Evolutionary conservation across 2,113 vertebrate genomes (phyloP).

Genomic region (Phasianus colchicus): DNA sequence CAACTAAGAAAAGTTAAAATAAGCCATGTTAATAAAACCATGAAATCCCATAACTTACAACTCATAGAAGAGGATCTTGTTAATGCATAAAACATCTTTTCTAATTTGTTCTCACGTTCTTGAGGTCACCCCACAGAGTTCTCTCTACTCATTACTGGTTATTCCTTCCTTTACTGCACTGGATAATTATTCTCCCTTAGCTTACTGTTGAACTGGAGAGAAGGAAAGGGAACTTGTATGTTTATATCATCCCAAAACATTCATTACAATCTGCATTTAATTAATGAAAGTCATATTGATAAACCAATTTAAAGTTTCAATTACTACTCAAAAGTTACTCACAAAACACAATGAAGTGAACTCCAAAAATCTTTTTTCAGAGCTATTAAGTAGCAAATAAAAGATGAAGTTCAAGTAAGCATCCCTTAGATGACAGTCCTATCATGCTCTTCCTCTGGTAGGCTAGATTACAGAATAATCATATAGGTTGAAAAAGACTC

Average conservation of each 20-base stretch:
- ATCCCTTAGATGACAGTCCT: neutral
- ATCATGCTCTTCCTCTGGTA: neutral
- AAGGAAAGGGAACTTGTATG: neutral
- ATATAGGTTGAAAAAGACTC: neutral
- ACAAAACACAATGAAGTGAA: neutral
- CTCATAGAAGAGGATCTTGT: neutral
- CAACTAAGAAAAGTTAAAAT: neutral
- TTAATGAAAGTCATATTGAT: neutral
- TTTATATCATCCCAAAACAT: neutral
- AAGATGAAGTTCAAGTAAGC: neutral
- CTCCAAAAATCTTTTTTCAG: neutral
- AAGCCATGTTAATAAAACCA: neutral
- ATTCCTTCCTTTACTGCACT: neutral
- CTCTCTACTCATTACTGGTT: neutral
- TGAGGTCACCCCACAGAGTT: neutral
- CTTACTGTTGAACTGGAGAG: neutral
- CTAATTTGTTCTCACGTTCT: neutral
- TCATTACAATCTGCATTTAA: neutral
- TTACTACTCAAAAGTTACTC: neutral
- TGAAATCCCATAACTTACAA: neutral
- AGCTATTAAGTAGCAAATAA: neutral
- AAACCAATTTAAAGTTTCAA: neutral
- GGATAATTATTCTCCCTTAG: neutral
- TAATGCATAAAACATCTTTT: neutral
- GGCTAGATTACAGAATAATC: neutral